Evolutionary conservation across 2,797 vertebrate species (phyloP).

Genomic region (Rhinogobio ventralis): DNA sequence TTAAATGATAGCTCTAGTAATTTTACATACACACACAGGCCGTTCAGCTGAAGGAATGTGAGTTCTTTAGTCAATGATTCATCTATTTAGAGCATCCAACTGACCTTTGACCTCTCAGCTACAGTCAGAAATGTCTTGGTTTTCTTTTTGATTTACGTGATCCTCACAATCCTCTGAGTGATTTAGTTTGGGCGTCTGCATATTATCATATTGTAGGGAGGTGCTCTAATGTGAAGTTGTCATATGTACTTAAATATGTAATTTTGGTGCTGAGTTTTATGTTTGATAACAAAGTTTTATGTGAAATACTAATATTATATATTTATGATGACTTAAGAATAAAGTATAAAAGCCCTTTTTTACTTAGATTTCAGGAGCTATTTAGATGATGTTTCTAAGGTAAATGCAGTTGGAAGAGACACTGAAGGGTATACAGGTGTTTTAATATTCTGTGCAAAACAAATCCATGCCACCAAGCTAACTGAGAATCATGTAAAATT

Average conservation of each 20-base stretch:
- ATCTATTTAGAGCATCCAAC: slow-evolving; percentile 5
- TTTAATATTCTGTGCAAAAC: slow-evolving; percentile 43
- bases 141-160: background rate
- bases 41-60: slow-evolving; percentile 21
- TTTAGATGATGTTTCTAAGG: background rate
- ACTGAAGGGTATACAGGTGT: slow-evolving; percentile 33
- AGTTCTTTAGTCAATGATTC: slow-evolving; percentile 32
- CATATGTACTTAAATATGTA: background rate
- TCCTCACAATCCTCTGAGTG: background rate
- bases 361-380: background rate
- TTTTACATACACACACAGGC: background rate
- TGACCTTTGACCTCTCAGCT: slow-evolving; percentile 40
- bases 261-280: background rate
- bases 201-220: background rate
- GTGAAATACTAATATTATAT: slow-evolving; percentile 13
- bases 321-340: slow-evolving; percentile 14
- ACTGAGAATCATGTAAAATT: slow-evolving; percentile 45
- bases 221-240: background rate
- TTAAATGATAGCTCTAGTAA: background rate
- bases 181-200: background rate
- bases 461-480: slow-evolving; percentile 39
- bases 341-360: slow-evolving; percentile 33
- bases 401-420: slow-evolving; percentile 9
- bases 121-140: background rate
- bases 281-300: too few species aligned